These are phyloP conservation scores for Cheilosia vulpina DNA, from an alignment of 2,888 invertebrate genomes.

Conservation along the genomic window DNA sequence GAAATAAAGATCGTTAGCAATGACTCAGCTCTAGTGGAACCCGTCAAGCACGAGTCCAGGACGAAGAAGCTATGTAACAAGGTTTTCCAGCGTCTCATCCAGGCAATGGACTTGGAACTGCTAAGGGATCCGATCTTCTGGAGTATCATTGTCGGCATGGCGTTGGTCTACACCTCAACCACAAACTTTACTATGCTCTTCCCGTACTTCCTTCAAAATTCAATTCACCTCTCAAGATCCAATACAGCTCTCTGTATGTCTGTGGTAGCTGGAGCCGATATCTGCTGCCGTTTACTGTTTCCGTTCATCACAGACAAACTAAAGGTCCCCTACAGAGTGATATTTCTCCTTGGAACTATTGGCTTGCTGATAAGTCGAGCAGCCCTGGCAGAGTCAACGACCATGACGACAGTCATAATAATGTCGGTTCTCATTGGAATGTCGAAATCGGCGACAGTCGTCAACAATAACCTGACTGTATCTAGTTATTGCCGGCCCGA, in stretches of 20 bases:
- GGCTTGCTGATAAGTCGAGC: conserved; percentile 85
- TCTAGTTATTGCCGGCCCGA: conserved; percentile 87
- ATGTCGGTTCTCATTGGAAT: conserved; percentile 88
- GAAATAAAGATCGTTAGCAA: conserved; percentile 71
- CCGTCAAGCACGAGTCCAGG: conserved; percentile 34
- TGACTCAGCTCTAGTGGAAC: conserved; percentile 1
- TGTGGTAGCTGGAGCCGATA: conserved; percentile 88
- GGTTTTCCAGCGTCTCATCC: conserved; percentile 80
- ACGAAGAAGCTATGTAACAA: conserved; percentile 77
- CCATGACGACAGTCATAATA: conserved; percentile 84
- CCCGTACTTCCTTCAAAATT: conserved; percentile 86
- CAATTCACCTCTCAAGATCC: conserved; percentile 82
- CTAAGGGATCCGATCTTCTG: conserved; percentile 87
- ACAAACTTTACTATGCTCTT: conserved; percentile 89
- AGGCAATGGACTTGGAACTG: conserved; percentile 87
- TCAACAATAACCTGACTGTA: conserved; percentile 88
- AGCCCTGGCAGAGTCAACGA: conserved; percentile 86
- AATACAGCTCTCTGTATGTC: conserved; percentile 89
- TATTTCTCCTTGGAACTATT: conserved; percentile 86
- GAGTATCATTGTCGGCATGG: conserved; percentile 88
- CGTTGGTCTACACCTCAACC: conserved; percentile 87
- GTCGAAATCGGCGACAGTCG: conserved; percentile 89
- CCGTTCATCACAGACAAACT: conserved; percentile 87
- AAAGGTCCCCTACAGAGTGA: conserved; percentile 86
- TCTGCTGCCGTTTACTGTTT: conserved; percentile 87